Evolutionary conservation across 1,140 invertebrate genomes (phyloP), one percentile per base, ranked within the genome.

Genomic region (Meloidogyne floridensis): DNA sequence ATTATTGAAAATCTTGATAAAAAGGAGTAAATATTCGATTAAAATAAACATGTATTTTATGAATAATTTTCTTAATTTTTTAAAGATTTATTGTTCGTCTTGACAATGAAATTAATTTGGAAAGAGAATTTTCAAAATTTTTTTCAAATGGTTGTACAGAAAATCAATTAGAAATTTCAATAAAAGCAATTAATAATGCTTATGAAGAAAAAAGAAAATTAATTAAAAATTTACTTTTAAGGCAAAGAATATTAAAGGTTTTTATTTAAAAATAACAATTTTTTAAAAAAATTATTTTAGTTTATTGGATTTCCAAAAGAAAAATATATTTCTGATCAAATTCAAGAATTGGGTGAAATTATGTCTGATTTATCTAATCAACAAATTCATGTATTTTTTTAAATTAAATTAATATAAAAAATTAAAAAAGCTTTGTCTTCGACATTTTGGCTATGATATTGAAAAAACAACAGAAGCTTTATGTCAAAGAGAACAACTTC

Each of bases 401-500:
- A 32, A 20, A n/a, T 65, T 4, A n/a, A 65, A n/a, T 18, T 32
- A 32, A 32, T 32, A 20, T 32, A 32, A 32, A 32, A 20, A 20
- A 20, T 20, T 20, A 32, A 32, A 32, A 71, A 8, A 79, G 77
- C 77, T 79, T 53, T 79, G 77, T 79, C 20, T 79, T 54, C 77
- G 77, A 11, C 77, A 79, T 72, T 79, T 79, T 79, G 77, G 77
- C 51, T 79, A 79, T 53, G 77, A 79, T 20, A 20, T 71, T 18
- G 77, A 79, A 71, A 54, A 79, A 72, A 79, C 77, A 47, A 69
- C 72, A 47, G 59, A 20, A 47, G 43, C 54, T 20, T 72, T 79
- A 71, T 71, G 20, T 20, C 65, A 79, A 71, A 54, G 77, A 18
- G 77, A 79, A n/a, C 69, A 79, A 79, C 77, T 79, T 47, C 77